phyloP scores from a whole-genome alignment of 2,113 vertebrate genomes.

The Theristicus caerulescens region DNA sequence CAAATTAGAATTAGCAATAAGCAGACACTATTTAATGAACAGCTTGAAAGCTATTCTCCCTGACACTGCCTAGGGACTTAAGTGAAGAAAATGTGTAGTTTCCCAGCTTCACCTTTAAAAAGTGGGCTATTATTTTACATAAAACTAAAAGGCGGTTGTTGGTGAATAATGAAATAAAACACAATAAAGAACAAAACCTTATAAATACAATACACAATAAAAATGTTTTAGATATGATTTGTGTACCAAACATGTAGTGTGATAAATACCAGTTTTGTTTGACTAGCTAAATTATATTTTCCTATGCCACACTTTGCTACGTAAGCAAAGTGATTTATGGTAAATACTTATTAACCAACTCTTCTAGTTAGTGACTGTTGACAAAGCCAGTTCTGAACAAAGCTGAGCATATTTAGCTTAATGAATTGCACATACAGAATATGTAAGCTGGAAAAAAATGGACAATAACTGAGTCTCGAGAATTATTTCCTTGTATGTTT shows the following conservation, averaged over 20 bases:
- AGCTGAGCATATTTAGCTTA: neutral
- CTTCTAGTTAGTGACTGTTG: neutral
- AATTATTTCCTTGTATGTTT: neutral
- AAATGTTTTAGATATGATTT: neutral
- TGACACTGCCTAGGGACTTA: neutral
- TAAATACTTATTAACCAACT: neutral
- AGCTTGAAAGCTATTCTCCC: neutral
- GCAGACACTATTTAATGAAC: neutral
- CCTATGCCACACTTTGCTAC: neutral
- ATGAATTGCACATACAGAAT: neutral
- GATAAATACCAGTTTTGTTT: neutral
- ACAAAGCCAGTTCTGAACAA: neutral
- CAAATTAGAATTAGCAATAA: slow-evolving; percentile 8
- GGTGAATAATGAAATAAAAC: neutral
- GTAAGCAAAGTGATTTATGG: neutral
- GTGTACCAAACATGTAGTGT: neutral
- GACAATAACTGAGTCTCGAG: neutral
- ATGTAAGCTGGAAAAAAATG: neutral
- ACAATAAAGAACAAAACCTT: neutral
- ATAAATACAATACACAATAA: neutral
- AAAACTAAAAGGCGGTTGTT: neutral
- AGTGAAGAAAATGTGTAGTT: slow-evolving; percentile 21
- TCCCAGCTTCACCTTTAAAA: neutral
- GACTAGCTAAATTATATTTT: neutral
- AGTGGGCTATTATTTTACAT: neutral